These are phyloP conservation scores for Tipula helvola DNA, from an alignment of 2,888 invertebrate species.

Conservation along the genomic window DNA sequence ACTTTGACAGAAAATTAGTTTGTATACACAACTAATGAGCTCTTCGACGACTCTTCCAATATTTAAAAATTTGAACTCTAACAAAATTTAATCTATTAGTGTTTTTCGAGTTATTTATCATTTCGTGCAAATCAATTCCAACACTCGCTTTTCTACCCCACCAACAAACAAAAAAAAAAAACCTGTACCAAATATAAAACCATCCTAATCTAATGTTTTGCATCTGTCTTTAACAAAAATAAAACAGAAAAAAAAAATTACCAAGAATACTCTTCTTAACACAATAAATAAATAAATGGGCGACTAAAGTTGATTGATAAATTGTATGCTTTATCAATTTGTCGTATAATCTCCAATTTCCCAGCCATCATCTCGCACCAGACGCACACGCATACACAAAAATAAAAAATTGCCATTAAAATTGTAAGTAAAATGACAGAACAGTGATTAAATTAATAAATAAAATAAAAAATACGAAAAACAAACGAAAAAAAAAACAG, in stretches of 20 bases:
- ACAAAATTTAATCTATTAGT: too few species aligned
- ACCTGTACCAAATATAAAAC: background rate
- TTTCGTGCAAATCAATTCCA: background rate
- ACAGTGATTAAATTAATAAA: background rate
- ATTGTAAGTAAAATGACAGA: background rate
- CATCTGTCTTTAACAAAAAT: background rate
- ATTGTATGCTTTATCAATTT: conserved; percentile 4
- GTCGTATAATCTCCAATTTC: background rate
- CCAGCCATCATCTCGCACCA: background rate
- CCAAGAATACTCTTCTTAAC: background rate
- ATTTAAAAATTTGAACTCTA: too few species aligned
- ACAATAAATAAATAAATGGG: background rate
- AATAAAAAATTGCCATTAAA: background rate
- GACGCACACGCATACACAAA: background rate
- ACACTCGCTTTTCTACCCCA: background rate
- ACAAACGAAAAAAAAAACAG: background rate
- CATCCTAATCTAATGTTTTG: background rate
- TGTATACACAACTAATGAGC: too few species aligned
- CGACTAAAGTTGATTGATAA: background rate
- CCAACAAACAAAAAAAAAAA: background rate
- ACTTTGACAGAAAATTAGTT: too few species aligned
- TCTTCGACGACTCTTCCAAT: too few species aligned
- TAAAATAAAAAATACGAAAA: background rate
- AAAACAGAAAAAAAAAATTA: background rate
- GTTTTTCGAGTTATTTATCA: background rate